Evolutionary conservation across 2,797 vertebrate species (phyloP).

Genomic region (Morelia viridis): DNA sequence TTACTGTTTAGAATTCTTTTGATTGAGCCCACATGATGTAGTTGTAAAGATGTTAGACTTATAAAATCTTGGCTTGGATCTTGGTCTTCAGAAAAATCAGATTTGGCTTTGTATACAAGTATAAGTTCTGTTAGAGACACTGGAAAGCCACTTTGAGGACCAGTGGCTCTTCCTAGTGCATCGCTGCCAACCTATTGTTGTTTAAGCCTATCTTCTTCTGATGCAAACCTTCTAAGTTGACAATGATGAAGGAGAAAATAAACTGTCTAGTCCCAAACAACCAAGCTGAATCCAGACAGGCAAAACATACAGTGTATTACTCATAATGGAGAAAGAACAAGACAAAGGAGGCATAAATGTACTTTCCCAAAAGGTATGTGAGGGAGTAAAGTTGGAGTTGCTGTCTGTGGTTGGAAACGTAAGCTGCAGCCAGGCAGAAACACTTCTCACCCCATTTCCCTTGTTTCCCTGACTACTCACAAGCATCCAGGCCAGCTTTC

Average conservation of each 20-base stretch:
- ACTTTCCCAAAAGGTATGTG: not conserved
- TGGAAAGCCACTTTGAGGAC: constrained; percentile 57
- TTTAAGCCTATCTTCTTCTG: constrained; percentile 49
- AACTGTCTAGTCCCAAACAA: not conserved
- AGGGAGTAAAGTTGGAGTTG: too few species aligned
- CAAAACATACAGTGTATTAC: not conserved
- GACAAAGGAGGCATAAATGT: not conserved
- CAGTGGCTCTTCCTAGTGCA: constrained; percentile 64
- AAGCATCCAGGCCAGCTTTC: too few species aligned
- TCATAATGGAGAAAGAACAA: constrained; percentile 21
- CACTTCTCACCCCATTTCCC: too few species aligned
- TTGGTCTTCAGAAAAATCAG: constrained; percentile 44
- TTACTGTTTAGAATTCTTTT: constrained; percentile 8
- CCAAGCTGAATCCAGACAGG: not conserved
- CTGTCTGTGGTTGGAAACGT: too few species aligned
- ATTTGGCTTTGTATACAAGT: constrained; percentile 58
- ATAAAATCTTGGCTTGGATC: not conserved
- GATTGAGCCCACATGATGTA: not conserved
- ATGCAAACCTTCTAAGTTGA: constrained; percentile 46
- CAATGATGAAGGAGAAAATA: constrained; percentile 39
- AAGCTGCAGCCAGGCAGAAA: too few species aligned
- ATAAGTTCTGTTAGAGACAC: constrained; percentile 53
- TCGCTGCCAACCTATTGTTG: constrained; percentile 62
- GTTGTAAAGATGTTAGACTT: not conserved
- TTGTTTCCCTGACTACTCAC: too few species aligned